These are phyloP conservation scores for Brotogeris chrysoptera DNA, from an alignment of 2,797 vertebrate genomes.

Conservation along the genomic window DNA sequence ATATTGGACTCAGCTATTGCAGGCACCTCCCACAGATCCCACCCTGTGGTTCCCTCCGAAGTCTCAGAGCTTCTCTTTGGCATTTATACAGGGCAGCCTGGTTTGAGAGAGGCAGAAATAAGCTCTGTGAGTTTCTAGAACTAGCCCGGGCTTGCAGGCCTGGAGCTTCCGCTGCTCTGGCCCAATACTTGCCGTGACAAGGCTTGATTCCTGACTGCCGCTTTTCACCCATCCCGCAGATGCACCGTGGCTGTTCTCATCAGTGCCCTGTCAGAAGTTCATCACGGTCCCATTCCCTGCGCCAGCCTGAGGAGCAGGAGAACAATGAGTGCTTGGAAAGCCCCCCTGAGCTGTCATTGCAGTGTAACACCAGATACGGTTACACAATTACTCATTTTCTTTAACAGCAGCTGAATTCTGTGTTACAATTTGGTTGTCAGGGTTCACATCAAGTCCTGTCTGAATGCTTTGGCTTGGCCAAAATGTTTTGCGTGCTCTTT, in stretches of 20 bases:
- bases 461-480: not conserved
- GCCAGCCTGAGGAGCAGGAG: not conserved
- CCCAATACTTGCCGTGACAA: accelerated
- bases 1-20: accelerated
- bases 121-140: not conserved
- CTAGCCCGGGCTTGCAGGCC: not conserved
- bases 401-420: conserved; percentile 16
- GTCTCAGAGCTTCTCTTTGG: not conserved
- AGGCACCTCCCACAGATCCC: not conserved
- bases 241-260: not conserved
- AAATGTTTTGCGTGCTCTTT: not conserved
- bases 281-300: not conserved
- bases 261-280: not conserved
- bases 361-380: not conserved
- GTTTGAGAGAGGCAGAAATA: not conserved
- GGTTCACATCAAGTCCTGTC: not conserved
- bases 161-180: not conserved
- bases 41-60: accelerated
- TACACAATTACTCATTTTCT: not conserved
- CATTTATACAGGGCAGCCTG: not conserved
- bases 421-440: not conserved
- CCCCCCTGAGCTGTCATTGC: not conserved
- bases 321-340: conserved; percentile 5
- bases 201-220: not conserved
- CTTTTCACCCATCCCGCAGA: not conserved